These are phyloP conservation scores for Nibea albiflora DNA, from an alignment of 2,113 vertebrate species.

Conservation along the genomic window DNA sequence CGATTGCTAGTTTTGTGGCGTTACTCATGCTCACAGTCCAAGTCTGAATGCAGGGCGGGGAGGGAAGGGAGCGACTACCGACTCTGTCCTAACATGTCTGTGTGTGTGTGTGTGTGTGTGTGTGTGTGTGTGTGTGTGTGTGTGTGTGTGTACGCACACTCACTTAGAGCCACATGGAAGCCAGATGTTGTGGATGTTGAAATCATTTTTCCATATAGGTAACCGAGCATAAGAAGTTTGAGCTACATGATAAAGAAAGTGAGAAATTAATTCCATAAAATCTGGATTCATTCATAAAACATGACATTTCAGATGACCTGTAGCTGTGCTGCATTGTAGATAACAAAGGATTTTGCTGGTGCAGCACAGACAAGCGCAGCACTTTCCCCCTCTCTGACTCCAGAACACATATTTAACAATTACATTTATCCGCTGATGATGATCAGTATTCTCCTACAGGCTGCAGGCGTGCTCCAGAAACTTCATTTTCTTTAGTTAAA, in stretches of 20 bases:
- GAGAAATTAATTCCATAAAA: neutral
- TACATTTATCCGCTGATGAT: neutral
- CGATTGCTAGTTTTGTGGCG: slow-evolving; percentile 66
- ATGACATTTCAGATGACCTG: neutral
- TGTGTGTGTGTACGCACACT: slow-evolving; percentile 37
- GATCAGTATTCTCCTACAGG: neutral
- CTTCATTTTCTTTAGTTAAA: too few species aligned
- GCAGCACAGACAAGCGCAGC: neutral
- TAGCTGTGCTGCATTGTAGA: neutral
- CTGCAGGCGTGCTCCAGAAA: neutral
- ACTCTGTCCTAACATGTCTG: slow-evolving; percentile 79
- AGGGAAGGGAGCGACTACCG: slow-evolving; percentile 70
- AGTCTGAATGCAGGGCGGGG: slow-evolving; percentile 64
- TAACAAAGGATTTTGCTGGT: neutral
- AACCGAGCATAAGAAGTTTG: neutral
- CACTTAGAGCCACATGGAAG: slow-evolving; percentile 64
- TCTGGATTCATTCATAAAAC: neutral
- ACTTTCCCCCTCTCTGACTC: neutral
- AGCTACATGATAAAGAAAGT: neutral
- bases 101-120: slow-evolving; percentile 30
- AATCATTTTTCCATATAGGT: slow-evolving; percentile 43
- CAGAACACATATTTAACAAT: neutral
- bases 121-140: slow-evolving; percentile 30
- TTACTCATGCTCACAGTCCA: slow-evolving; percentile 68
- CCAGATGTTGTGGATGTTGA: slow-evolving; percentile 66